Conservation (phyloP, 2,888 invertebrate genomes). For the Nemapogon koenigi region DNA sequence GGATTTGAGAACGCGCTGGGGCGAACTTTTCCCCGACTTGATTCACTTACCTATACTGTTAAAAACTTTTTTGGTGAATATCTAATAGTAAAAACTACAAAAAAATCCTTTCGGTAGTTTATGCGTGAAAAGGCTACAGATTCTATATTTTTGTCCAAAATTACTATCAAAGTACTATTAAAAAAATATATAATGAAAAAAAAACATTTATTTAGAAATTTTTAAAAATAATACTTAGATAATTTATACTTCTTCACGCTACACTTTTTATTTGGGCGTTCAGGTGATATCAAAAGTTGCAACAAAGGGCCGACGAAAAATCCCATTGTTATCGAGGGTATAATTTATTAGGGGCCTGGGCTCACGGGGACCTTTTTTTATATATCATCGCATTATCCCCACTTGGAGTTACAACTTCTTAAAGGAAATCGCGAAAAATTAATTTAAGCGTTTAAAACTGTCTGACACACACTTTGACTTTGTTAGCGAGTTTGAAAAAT, state of each 20-base stretch:
- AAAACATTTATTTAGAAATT: too few species aligned
- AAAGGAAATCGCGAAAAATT: constrained; percentile 63
- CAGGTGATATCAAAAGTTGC: constrained; percentile 65
- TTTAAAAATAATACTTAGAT: too few species aligned
- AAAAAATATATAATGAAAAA: too few species aligned
- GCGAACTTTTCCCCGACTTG: too few species aligned
- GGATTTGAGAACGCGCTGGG: too few species aligned
- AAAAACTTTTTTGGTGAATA: too few species aligned
- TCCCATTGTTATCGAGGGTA: constrained; percentile 66
- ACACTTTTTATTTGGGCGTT: constrained; percentile 26
- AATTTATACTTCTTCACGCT: constrained; percentile 15
- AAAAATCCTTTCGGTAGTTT: too few species aligned
- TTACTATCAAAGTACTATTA: too few species aligned
- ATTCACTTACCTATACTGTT: too few species aligned
- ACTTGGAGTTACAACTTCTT: constrained; percentile 64
- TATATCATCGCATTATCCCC: constrained; percentile 66
- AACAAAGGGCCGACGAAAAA: constrained; percentile 60
- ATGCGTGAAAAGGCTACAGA: too few species aligned
- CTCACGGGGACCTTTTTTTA: constrained; percentile 62
- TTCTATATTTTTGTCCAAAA: too few species aligned
- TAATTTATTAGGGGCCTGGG: constrained; percentile 62
- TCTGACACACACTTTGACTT: constrained; percentile 50
- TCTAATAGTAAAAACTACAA: too few species aligned
- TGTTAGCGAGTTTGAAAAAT: constrained; percentile 20
- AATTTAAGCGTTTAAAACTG: constrained; percentile 61